Conservation (phyloP, 2,797 vertebrate species). For the Gastrophryne carolinensis region DNA sequence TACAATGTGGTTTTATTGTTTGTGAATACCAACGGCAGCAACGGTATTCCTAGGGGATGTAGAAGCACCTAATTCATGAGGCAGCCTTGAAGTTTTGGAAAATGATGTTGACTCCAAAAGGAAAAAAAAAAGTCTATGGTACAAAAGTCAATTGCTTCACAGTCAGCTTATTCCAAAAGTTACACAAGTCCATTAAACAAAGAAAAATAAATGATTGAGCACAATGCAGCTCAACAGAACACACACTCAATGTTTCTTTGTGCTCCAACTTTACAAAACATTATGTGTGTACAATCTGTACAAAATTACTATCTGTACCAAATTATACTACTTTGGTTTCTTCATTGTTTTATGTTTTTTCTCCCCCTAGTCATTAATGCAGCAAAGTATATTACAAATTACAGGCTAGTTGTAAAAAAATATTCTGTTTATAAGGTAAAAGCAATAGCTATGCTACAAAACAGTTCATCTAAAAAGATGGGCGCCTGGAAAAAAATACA, state of each 20-base stretch:
- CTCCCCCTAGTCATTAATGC: slow-evolving; percentile 57
- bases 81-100: slow-evolving; percentile 55
- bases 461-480: slow-evolving; percentile 61
- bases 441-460: slow-evolving; percentile 58
- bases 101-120: slow-evolving; percentile 14
- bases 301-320: slow-evolving; percentile 65
- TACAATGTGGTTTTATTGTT: background rate
- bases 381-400: slow-evolving; percentile 67
- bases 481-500: slow-evolving; percentile 57
- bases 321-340: slow-evolving; percentile 67
- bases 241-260: slow-evolving; percentile 56
- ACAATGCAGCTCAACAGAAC: slow-evolving; percentile 60
- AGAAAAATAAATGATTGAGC: slow-evolving; percentile 54
- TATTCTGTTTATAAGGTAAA: slow-evolving; percentile 54
- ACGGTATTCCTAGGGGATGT: slow-evolving; percentile 48
- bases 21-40: background rate
- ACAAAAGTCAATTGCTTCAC: slow-evolving; percentile 59
- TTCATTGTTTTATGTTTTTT: background rate
- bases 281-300: slow-evolving; percentile 63
- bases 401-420: slow-evolving; percentile 58
- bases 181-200: slow-evolving; percentile 56
- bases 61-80: slow-evolving; percentile 54
- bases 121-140: slow-evolving; percentile 52
- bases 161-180: slow-evolving; percentile 60
- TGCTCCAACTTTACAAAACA: slow-evolving; percentile 60